These are phyloP conservation scores for Carcinoscorpius rotundicauda DNA, from an alignment of 1,140 invertebrate genomes.

Conservation along the genomic window DNA sequence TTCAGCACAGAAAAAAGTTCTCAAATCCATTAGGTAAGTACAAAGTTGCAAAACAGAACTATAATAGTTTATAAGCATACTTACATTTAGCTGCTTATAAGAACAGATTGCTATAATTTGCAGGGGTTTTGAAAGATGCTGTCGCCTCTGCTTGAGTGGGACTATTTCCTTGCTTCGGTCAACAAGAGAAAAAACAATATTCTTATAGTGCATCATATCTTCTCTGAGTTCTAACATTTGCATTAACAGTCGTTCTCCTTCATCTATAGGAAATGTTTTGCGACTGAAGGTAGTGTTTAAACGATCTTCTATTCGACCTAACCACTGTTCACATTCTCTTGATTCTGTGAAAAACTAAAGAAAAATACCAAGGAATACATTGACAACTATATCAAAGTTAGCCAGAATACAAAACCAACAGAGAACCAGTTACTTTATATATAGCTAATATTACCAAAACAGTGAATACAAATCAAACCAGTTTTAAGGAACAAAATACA, in stretches of 20 bases:
- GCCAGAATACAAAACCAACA: no score
- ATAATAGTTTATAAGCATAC: conserved; percentile 25
- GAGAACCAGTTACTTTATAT: no score
- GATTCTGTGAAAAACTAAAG: conserved; percentile 71
- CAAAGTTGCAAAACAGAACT: no score
- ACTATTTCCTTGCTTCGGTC: conserved; percentile 69
- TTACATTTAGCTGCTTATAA: conserved; percentile 71
- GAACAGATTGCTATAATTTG: conserved; percentile 80
- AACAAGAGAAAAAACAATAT: conserved; percentile 61
- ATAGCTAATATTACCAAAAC: no score
- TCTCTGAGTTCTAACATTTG: conserved; percentile 90
- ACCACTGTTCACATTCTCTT: conserved; percentile 80
- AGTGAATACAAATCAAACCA: no score
- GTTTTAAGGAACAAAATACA: no score
- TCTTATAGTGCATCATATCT: conserved; percentile 75
- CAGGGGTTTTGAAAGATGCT: conserved; percentile 66
- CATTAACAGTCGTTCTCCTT: conserved; percentile 77
- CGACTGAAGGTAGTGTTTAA: conserved; percentile 85
- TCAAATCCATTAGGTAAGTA: no score
- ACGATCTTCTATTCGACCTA: conserved; percentile 73
- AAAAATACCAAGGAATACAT: no score
- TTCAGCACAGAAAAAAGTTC: no score
- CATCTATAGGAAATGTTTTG: conserved; percentile 84
- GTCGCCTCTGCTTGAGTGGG: conserved; percentile 77
- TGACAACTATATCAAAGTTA: no score